A percentile compares a stretch with the other conserved stretches of the same genome.
Conservation (phyloP, 2,113 vertebrate genomes). For the Taurulus bubalis region DNA sequence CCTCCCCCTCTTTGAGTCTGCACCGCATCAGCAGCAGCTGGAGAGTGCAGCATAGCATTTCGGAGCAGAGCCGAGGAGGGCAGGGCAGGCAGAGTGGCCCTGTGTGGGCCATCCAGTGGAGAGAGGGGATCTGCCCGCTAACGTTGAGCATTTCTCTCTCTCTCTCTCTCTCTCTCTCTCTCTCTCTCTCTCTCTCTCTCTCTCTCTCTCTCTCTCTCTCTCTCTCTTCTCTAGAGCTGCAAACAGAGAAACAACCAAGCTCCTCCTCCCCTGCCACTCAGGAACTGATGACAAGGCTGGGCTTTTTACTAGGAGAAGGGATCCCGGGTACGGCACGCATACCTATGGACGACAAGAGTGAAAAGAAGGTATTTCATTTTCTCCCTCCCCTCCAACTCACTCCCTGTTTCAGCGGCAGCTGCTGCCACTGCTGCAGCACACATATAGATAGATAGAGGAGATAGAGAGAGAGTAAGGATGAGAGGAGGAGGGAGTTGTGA, state of each 20-base stretch:
- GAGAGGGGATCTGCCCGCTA: conserved; percentile 62
- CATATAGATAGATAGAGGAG: conserved; percentile 59
- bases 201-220: conserved; percentile 4
- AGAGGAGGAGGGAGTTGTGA: conserved; percentile 52
- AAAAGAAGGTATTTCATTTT: conserved; percentile 92
- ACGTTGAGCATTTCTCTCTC: conserved; percentile 54
- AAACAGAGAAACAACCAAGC: conserved; percentile 88
- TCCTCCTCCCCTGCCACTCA: conserved; percentile 97
- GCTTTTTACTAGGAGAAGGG: conserved; percentile 98
- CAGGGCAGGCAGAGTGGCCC: conserved; percentile 66
- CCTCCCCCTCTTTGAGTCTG: conserved; percentile 58
- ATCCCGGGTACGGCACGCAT: conserved; percentile 93
- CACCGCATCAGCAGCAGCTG: conserved; percentile 74
- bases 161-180: conserved; percentile 22
- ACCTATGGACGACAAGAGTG: conserved; percentile 94
- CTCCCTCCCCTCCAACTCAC: conserved; percentile 56
- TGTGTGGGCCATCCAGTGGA: conserved; percentile 62
- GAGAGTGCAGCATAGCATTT: conserved; percentile 65
- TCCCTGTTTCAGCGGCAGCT: conserved; percentile 62
- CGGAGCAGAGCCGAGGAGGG: conserved; percentile 54
- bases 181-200: conserved; percentile 4
- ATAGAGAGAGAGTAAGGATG: conserved; percentile 38
- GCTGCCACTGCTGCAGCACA: conserved; percentile 64
- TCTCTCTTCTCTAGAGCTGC: conserved; percentile 83
- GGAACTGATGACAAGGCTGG: conserved; percentile 98